Percentiles rank a stretch among this genome's conserved stretches.
Conservation (phyloP, 2,797 vertebrate species). For the Erethizon dorsatum region DNA sequence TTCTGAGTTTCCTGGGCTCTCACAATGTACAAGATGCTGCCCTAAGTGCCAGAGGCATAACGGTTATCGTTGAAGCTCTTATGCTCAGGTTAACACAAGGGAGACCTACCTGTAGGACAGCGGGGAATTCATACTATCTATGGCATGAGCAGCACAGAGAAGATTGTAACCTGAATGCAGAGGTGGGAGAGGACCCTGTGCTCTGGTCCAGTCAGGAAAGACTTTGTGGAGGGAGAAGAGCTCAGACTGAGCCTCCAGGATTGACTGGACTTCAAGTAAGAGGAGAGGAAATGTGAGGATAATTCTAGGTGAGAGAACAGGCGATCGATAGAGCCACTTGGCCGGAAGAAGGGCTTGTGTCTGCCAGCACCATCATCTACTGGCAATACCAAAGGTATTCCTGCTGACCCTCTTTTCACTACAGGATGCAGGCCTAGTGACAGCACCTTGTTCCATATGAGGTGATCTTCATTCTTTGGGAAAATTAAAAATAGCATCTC, state of each 20-base stretch:
- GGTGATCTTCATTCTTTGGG: not conserved
- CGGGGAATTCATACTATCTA: not conserved
- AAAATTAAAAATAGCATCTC: not conserved
- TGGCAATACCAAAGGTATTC: not conserved
- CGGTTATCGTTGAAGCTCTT: not conserved
- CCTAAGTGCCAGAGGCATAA: not conserved
- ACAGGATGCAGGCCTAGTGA: not conserved
- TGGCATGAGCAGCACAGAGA: not conserved
- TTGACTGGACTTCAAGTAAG: not conserved
- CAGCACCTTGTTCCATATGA: not conserved
- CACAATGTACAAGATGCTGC: not conserved
- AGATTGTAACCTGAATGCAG: not conserved
- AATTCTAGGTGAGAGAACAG: not conserved
- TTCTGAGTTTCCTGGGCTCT: not conserved
- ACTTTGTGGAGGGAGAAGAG: not conserved
- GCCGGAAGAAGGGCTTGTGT: not conserved
- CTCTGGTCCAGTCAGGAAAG: not conserved
- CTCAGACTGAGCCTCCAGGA: not conserved
- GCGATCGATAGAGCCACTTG: not conserved
- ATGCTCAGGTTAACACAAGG: not conserved
- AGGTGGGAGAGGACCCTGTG: not conserved
- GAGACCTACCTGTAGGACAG: not conserved
- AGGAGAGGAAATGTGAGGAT: not conserved
- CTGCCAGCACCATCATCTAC: not conserved
- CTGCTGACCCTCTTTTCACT: not conserved